Evolutionary conservation across 2,888 invertebrate species (phyloP), one percentile per base, ranked within the genome.

Genomic region (Kryphioiulus occultus): DNA sequence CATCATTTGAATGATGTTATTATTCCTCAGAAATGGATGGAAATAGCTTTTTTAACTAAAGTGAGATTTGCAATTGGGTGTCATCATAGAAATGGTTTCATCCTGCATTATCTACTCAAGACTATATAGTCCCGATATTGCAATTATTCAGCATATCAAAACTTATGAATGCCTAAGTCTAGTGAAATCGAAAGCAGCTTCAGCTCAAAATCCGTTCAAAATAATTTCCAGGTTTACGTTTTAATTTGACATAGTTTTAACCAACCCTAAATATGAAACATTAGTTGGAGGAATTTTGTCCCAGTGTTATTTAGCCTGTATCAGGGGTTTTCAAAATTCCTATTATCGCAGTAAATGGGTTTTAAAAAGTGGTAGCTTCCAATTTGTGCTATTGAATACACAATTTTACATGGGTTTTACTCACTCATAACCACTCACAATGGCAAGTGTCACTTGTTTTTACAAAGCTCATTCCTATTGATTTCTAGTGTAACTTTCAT

Each of bases 391-490:
- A 78, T 26, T 30, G 30, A 19, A 68, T 68, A 26, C 68, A 68
- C 68, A 4, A 68, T 68, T 68, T 78, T 78, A 78, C 68, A 9
- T 68, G 30, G 17, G 5, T 26, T 12, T 30, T 78, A 30, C 78
- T 32, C 78, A 9, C 19, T 68, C 22, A 22, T 68, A 59, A 68
- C 59, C 59, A 22, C 22, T 68, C 59, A 17, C 30, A 30, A 78
- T 78, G 26, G 30, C 78, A 78, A 15, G 78, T 78, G 30, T 78
- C 78, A 78, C 78, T 78, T 78, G 78, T 78, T 78, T 78, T 78
- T 78, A 78, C 30, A 78, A 78, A 78, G 78, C 78, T 78, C 78
- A 78, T 15, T 78, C 30, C 30, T 32, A 32, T 78, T 30, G 78
- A 78, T 78, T 78, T 78, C 30, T 78, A 9, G 17, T 32, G 78